Conservation (phyloP, 2,113 vertebrate species). For the Sander vitreus region DNA sequence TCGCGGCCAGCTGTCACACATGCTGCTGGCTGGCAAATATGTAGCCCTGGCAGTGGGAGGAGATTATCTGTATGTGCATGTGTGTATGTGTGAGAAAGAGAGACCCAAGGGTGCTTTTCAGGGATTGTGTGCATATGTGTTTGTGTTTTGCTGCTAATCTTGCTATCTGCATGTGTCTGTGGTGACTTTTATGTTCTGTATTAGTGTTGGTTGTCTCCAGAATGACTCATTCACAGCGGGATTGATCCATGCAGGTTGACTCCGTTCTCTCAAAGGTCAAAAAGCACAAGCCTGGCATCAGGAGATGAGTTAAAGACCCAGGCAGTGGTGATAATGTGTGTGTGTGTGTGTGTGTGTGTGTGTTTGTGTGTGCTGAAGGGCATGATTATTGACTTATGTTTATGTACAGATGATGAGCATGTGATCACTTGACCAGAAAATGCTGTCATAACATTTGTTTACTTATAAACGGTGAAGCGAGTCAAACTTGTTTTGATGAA, state of each 20-base stretch:
- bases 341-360: slow-evolving; percentile 18
- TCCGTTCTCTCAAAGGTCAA: slow-evolving; percentile 45
- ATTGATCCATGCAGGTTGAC: slow-evolving; percentile 32
- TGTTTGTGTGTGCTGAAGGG: slow-evolving; percentile 8
- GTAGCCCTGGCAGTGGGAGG: slow-evolving; percentile 4
- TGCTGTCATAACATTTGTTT: slow-evolving; percentile 5
- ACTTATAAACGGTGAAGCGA: not conserved
- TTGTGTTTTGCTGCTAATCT: slow-evolving; percentile 40
- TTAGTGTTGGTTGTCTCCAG: slow-evolving; percentile 3
- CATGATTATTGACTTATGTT: slow-evolving; percentile 43
- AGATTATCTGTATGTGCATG: not conserved
- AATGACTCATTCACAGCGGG: slow-evolving; percentile 8
- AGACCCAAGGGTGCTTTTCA: slow-evolving; percentile 12
- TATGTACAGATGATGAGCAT: slow-evolving; percentile 24
- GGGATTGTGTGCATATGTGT: slow-evolving; percentile 17
- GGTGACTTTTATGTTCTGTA: slow-evolving; percentile 1
- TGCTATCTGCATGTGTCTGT: not conserved
- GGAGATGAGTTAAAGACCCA: slow-evolving; percentile 17
- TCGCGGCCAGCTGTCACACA: slow-evolving; percentile 65
- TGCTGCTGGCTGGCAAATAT: slow-evolving; percentile 62
- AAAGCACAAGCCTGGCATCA: slow-evolving; percentile 10
- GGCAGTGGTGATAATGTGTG: slow-evolving; percentile 15
- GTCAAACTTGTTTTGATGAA: not conserved
- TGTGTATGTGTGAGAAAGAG: not conserved
- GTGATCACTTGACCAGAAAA: slow-evolving; percentile 19